Evolutionary conservation across 92 coral and sea anemone species (phyloP), one percentile per base, ranked within the genome.

Genomic region (Galaxea fascicularis): DNA sequence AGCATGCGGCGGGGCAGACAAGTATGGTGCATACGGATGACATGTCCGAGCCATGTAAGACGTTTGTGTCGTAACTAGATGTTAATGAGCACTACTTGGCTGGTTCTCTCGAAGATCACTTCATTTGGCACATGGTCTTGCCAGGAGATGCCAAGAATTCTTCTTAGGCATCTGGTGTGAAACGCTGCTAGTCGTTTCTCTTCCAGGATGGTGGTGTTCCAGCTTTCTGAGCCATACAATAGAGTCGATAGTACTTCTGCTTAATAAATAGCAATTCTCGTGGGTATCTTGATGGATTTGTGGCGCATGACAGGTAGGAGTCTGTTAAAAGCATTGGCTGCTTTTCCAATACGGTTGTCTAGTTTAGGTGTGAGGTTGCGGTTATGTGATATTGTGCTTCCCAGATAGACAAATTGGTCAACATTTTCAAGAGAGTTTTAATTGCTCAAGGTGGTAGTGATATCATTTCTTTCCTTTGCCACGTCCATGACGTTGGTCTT

Each of bases 221-320:
- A n/a, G n/a, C n/a, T n/a, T n/a, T n/a, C n/a, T n/a, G n/a, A n/a
- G n/a, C n/a, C n/a, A n/a, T 78, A 78, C 71, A 78, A 39, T 78
- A 78, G 83, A 53, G 83, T 78, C 73, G 86, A 81, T 47, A 81
- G 76, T 26, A 81, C 77, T 81, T 67, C 86, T 27, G 86, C 86
- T 51, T 81, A 65, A 57, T 81, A 81, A 71, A 0, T 64, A 63
- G 74, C 73, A 39, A 44, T 41, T 64, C 41, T 63, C 54, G 84
- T 79, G 68, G 71, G 53, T 51, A 79, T 35, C 71, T 79, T 79
- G 84, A 79, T 79, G 84, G 68, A 57, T 39, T 64, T n/a, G n/a
- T n/a, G n/a, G n/a, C n/a, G n/a, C n/a, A n/a, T n/a, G n/a, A n/a
- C n/a, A n/a, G n/a, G n/a, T n/a, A n/a, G n/a, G n/a, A n/a, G n/a